Evolutionary conservation across 2,888 invertebrate species (phyloP).

Genomic region (Troilus luridus): DNA sequence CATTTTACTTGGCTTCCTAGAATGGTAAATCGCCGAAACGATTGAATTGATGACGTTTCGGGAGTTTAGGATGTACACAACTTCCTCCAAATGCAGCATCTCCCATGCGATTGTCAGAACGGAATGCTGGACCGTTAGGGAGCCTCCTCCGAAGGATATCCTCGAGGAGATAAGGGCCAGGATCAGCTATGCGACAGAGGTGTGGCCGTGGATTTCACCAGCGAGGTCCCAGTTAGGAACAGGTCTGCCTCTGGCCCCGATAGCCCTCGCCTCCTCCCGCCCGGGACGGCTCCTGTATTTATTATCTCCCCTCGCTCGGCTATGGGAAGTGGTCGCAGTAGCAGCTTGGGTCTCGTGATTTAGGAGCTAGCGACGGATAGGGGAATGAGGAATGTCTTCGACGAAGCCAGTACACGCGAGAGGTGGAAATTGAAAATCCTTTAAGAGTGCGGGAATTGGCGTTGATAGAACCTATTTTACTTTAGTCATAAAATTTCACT

Average conservation of each 20-base stretch:
- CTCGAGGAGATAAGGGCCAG: constrained; percentile 36
- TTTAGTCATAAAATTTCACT: no score
- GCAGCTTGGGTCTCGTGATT: background rate
- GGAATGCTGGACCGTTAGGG: constrained; percentile 5
- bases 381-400: background rate
- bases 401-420: background rate
- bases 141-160: background rate
- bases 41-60: background rate
- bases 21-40: background rate
- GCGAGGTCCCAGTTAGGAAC: constrained; percentile 35
- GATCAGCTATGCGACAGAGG: constrained; percentile 45
- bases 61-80: background rate
- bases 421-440: background rate
- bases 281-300: background rate
- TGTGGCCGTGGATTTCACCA: constrained; percentile 32
- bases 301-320: background rate
- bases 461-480: no score
- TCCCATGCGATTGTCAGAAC: background rate
- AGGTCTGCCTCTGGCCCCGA: constrained; percentile 8
- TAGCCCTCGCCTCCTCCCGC: background rate
- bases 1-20: background rate
- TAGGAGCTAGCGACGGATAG: background rate
- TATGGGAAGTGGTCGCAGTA: background rate
- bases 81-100: background rate
- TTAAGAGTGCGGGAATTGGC: background rate